These are phyloP conservation scores for Engystomops pustulosus DNA, from an alignment of 2,113 vertebrate species.

Conservation along the genomic window DNA sequence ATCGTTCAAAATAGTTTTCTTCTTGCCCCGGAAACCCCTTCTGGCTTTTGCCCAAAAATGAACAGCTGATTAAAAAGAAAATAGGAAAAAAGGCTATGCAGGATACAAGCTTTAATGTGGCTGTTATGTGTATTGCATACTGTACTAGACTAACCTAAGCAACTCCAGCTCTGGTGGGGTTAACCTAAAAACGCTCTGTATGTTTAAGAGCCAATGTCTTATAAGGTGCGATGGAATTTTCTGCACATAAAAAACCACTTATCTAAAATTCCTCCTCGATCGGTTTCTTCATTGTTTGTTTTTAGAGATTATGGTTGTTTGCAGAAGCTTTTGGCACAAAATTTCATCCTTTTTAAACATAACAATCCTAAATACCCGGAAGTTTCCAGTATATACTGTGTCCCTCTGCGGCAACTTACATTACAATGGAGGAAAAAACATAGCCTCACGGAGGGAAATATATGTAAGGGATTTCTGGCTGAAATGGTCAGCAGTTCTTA, in stretches of 20 bases:
- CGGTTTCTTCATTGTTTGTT: constrained; percentile 5
- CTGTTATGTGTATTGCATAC: no score
- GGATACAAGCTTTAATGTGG: no score
- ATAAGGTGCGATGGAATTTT: background rate
- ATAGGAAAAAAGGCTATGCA: no score
- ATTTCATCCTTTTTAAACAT: background rate
- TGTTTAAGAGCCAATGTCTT: background rate
- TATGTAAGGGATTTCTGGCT: constrained; percentile 26
- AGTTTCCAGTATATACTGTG: constrained; percentile 24
- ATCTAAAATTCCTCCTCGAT: background rate
- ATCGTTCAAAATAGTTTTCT: no score
- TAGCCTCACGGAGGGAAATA: constrained; percentile 28
- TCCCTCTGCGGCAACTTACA: constrained; percentile 15
- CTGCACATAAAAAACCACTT: constrained; percentile 35
- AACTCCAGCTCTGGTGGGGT: no score
- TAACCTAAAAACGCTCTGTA: background rate
- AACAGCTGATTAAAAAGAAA: no score
- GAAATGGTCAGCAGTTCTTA: background rate
- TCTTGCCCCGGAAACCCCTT: no score
- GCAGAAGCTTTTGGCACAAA: constrained; percentile 32
- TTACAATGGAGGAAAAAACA: constrained; percentile 39
- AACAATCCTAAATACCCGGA: constrained; percentile 40
- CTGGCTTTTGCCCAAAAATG: no score
- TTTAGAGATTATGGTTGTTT: constrained; percentile 49
- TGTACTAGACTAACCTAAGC: no score